Evolutionary conservation across 2,113 vertebrate species (phyloP).

Genomic region (Pluvialis apricaria): DNA sequence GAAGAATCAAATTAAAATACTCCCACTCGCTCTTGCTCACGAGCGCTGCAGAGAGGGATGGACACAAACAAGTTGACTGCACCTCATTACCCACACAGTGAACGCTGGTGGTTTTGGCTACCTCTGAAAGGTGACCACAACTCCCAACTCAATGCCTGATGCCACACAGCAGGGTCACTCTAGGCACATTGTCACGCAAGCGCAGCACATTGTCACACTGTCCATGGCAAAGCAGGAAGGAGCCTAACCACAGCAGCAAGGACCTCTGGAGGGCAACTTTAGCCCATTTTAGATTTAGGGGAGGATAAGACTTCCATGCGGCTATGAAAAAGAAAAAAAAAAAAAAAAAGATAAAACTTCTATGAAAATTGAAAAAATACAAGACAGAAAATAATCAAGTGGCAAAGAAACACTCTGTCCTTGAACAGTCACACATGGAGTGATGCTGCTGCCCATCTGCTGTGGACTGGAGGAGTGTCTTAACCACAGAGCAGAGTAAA

Average conservation of each 20-base stretch:
- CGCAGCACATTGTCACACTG: fast-evolving
- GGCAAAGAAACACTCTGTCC: background rate
- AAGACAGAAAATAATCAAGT: background rate
- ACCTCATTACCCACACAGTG: background rate
- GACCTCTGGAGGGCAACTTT: background rate
- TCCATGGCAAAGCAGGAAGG: background rate
- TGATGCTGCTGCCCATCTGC: background rate
- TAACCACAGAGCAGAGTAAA: background rate
- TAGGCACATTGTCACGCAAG: background rate
- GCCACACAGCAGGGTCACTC: background rate
- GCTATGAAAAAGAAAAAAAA: background rate
- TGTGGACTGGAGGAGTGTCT: background rate
- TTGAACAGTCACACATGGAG: background rate
- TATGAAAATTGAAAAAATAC: background rate
- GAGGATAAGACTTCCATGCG: background rate
- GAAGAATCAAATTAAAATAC: conserved; percentile 4
- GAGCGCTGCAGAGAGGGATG: background rate
- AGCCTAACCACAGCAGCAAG: background rate
- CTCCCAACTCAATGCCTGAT: background rate
- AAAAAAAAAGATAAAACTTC: background rate
- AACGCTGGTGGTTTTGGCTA: background rate
- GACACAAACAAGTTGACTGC: background rate
- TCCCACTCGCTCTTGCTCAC: background rate
- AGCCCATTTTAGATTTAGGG: background rate
- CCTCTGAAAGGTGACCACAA: background rate